Evolutionary conservation across 2,888 invertebrate species (phyloP).

Genomic region (Andrena chrysosceles): DNA sequence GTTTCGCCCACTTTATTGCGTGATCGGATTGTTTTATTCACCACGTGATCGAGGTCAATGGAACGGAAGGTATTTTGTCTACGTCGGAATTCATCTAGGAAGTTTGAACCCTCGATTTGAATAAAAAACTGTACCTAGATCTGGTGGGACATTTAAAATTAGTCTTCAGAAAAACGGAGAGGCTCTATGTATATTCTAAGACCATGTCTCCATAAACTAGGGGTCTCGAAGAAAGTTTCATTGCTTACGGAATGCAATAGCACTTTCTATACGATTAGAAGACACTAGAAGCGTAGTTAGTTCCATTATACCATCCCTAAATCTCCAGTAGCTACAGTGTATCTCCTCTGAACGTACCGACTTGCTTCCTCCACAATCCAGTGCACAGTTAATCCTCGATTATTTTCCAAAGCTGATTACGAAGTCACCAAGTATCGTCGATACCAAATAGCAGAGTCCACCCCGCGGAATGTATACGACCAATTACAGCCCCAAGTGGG

Average conservation of each 20-base stretch:
- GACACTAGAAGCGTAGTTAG: too few species aligned
- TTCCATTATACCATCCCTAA: too few species aligned
- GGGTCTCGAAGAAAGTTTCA: too few species aligned
- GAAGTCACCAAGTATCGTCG: conserved; percentile 23
- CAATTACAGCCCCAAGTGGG: conserved; percentile 40
- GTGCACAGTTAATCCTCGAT: background rate
- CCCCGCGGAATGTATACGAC: conserved; percentile 42
- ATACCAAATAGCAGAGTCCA: conserved; percentile 49
- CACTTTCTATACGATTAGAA: too few species aligned
- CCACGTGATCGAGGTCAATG: conserved; percentile 44
- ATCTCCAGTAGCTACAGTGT: background rate
- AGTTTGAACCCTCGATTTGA: background rate
- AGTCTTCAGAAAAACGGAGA: too few species aligned
- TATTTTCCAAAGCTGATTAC: conserved; percentile 26
- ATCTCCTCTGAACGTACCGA: background rate
- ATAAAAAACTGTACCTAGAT: too few species aligned
- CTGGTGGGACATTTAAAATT: too few species aligned
- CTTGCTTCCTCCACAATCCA: background rate
- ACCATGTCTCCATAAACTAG: too few species aligned
- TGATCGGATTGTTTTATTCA: conserved; percentile 51
- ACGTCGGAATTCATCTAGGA: conserved; percentile 18
- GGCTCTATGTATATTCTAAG: too few species aligned
- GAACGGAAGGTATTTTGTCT: conserved; percentile 25
- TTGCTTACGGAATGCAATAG: too few species aligned
- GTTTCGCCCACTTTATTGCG: conserved; percentile 49